phyloP scores from a whole-genome alignment of 1,140 invertebrate species.

The Eciton burchellii region DNA sequence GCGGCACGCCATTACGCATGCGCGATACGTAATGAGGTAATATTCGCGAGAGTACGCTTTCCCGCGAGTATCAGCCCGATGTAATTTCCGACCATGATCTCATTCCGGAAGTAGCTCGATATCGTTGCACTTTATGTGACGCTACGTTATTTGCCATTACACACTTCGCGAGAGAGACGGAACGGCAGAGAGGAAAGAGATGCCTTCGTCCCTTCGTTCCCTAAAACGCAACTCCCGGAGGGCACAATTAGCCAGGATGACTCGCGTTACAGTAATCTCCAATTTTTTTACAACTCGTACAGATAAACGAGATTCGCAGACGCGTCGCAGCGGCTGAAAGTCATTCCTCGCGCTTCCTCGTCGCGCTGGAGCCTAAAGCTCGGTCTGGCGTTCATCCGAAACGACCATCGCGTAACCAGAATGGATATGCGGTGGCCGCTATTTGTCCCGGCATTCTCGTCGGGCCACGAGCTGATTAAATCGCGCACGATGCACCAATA shows the following conservation, averaged over 20 bases:
- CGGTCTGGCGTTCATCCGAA: constrained; percentile 5
- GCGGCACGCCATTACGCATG: neutral
- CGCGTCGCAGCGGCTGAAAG: neutral
- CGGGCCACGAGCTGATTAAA: constrained; percentile 24
- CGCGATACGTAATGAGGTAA: neutral
- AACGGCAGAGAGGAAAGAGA: too few relatives aligned
- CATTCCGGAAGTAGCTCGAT: neutral
- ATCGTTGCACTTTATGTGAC: neutral
- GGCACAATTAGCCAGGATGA: too few relatives aligned
- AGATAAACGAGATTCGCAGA: neutral
- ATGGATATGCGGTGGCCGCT: neutral
- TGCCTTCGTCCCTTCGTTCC: too few relatives aligned
- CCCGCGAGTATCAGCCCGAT: too few relatives aligned
- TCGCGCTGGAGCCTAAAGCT: too few relatives aligned
- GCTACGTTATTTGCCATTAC: neutral
- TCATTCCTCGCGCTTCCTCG: neutral
- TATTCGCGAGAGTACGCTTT: neutral
- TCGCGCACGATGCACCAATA: constrained; percentile 14
- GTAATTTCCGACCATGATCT: neutral
- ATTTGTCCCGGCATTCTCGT: neutral
- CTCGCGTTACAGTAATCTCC: too few relatives aligned
- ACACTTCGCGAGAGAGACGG: neutral
- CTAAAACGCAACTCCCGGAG: too few relatives aligned
- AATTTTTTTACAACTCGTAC: too few relatives aligned
- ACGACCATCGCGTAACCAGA: neutral